phyloP scores from a whole-genome alignment of 2,797 vertebrate genomes.

The Epinephelus malabaricus region DNA sequence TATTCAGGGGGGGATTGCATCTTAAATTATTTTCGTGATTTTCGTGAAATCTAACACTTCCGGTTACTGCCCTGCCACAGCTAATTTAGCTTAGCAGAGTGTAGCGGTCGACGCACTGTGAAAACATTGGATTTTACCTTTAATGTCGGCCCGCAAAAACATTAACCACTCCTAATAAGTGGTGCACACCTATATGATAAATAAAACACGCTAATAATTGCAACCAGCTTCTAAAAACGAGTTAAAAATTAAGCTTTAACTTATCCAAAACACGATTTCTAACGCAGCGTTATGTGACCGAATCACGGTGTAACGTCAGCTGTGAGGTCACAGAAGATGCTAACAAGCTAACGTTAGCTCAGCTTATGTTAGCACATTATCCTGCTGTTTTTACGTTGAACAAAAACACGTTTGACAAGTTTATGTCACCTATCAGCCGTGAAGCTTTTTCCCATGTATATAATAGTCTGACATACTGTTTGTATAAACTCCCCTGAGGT shows the following conservation, averaged over 20 bases:
- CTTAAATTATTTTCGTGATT: no score
- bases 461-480: background rate
- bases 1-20: no score
- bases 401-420: no score
- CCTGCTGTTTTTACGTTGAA: background rate
- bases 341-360: conserved; percentile 2
- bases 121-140: background rate
- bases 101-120: background rate
- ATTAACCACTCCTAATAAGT: no score
- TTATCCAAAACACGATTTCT: background rate
- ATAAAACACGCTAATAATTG: background rate
- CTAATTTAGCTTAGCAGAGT: no score
- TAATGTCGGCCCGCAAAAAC: background rate
- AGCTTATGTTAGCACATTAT: background rate
- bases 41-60: no score
- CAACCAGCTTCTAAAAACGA: background rate
- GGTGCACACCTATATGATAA: background rate
- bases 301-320: background rate
- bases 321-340: background rate
- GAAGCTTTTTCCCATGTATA: background rate
- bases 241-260: background rate
- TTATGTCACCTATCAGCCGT: background rate
- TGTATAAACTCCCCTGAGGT: background rate
- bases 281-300: background rate
- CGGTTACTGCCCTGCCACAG: no score